Conservation (phyloP, 1,140 invertebrate species). For the Anadara kagoshimensis region DNA sequence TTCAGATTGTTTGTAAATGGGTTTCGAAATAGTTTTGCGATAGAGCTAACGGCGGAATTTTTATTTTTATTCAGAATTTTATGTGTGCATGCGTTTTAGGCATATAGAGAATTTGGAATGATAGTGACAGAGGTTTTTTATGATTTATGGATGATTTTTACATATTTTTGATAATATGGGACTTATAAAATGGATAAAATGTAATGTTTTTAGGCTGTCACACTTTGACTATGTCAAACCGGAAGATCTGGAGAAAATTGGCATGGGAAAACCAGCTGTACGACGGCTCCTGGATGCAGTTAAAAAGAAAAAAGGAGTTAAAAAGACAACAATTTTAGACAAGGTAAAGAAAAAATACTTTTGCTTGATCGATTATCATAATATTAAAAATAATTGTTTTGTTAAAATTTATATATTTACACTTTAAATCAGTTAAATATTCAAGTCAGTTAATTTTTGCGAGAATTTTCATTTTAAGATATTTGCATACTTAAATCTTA, state of each 20-base stretch:
- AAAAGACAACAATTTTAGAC: conserved; percentile 88
- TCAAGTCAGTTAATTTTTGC: no score
- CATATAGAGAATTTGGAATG: background rate
- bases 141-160: background rate
- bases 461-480: no score
- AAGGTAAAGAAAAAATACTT: conserved; percentile 84
- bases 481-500: no score
- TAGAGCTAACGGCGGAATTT: no score
- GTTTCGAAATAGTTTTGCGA: no score
- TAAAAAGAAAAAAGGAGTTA: conserved; percentile 87
- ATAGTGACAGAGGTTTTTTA: conserved; percentile 7
- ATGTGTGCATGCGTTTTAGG: no score
- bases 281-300: conserved; percentile 92
- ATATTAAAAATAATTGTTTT: background rate
- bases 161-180: background rate
- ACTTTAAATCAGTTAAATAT: no score
- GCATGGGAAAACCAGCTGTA: conserved; percentile 93
- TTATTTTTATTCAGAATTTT: no score
- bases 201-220: conserved; percentile 78
- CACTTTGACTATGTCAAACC: conserved; percentile 97
- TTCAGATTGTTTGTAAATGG: no score
- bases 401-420: no score
- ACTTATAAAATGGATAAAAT: no score
- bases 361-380: no score
- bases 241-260: conserved; percentile 95